Evolutionary conservation across 2,113 vertebrate genomes (phyloP).

Genomic region (Mohoua ochrocephala): DNA sequence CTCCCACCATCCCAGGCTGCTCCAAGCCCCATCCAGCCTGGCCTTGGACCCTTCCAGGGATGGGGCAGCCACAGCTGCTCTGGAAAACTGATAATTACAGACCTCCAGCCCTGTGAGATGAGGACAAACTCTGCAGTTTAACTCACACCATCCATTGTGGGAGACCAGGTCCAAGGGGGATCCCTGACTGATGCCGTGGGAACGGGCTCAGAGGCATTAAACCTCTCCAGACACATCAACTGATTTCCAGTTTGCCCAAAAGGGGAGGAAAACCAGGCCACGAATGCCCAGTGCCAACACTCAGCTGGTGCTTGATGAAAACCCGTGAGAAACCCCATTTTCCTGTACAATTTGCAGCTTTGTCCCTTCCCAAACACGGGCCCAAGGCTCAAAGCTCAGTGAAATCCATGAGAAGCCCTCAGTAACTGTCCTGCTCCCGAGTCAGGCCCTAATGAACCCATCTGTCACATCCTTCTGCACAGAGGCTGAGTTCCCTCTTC

Average conservation of each 20-base stretch:
- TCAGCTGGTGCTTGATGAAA: not conserved
- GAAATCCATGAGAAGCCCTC: not conserved
- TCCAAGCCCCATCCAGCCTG: fast-evolving
- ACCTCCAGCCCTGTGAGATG: not conserved
- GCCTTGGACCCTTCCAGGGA: not conserved
- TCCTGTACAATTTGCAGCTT: not conserved
- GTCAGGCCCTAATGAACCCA: not conserved
- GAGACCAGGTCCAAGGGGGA: not conserved
- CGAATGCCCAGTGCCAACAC: not conserved
- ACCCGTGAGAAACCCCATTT: not conserved
- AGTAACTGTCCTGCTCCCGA: not conserved
- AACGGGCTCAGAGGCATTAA: not conserved
- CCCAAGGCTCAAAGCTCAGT: not conserved
- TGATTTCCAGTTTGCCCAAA: not conserved
- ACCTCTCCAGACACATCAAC: not conserved
- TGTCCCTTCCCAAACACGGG: not conserved
- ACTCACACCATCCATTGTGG: fast-evolving
- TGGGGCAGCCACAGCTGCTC: not conserved
- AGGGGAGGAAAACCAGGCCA: not conserved
- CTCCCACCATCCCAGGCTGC: fast-evolving
- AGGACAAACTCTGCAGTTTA: not conserved
- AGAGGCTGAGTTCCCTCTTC: not conserved
- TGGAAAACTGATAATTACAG: not conserved
- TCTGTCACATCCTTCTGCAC: not conserved
- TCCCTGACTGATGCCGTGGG: not conserved